phyloP scores from a whole-genome alignment of 2,113 vertebrate genomes.

The Cryptomyrus ogoouensis region DNA sequence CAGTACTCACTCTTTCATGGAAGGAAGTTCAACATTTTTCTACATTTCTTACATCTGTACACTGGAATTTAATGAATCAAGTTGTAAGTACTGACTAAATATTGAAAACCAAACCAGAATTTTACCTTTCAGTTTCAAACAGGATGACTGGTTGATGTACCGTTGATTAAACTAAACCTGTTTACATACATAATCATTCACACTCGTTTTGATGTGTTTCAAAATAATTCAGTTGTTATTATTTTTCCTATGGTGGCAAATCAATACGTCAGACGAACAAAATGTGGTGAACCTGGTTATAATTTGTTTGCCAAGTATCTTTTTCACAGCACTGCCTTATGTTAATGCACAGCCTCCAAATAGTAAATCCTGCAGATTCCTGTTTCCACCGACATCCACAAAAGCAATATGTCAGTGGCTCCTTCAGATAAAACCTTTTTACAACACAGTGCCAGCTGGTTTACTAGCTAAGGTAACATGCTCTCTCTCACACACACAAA shows the following conservation, averaged over 20 bases:
- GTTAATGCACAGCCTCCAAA: not conserved
- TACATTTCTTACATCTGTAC: conserved; percentile 2
- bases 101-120: not conserved
- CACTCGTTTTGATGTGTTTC: not conserved
- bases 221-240: not conserved
- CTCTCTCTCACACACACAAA: not conserved
- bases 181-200: not conserved
- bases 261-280: not conserved
- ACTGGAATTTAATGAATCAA: not conserved
- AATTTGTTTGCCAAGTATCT: not conserved
- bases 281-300: not conserved
- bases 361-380: not conserved
- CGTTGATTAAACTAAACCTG: not conserved
- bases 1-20: not conserved
- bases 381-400: not conserved
- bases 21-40: not conserved
- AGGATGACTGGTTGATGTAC: not conserved
- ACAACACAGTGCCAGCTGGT: conserved; percentile 64
- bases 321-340: not conserved
- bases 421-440: not conserved
- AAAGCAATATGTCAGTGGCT: not conserved
- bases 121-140: not conserved
- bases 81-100: not conserved
- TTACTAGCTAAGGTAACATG: conserved; percentile 45
- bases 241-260: not conserved